A percentile compares a stretch with the other conserved stretches of the same genome.
Evolutionary conservation across 2,113 vertebrate genomes (phyloP).

Genomic region (Etheostoma spectabile): DNA sequence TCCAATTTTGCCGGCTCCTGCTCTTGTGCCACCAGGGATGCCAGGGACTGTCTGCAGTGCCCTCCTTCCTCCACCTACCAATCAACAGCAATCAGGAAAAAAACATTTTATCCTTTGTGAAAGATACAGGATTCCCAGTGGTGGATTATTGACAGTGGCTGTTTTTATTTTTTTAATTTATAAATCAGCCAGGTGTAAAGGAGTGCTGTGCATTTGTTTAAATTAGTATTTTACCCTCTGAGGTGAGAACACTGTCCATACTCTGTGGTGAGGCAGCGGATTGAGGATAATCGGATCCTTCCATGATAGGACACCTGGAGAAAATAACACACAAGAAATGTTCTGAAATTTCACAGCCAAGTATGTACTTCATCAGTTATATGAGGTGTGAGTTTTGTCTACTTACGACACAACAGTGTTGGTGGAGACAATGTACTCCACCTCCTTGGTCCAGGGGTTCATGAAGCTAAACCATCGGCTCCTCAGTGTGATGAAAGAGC

Average conservation of each 20-base stretch:
- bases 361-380: too few species aligned
- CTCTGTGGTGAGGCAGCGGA: conserved; percentile 93
- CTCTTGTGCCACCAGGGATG: conserved; percentile 96
- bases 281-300: conserved; percentile 91
- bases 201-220: neutral
- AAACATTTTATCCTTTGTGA: accelerated
- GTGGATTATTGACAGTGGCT: neutral
- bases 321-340: neutral
- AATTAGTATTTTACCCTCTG: conserved; percentile 82
- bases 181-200: neutral
- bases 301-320: conserved; percentile 83
- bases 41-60: conserved; percentile 94
- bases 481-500: conserved; percentile 96
- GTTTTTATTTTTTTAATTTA: neutral
- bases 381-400: neutral
- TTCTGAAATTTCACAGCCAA: neutral
- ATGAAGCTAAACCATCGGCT: conserved; percentile 99
- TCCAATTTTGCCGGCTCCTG: conserved; percentile 97
- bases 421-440: conserved; percentile 99
- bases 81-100: conserved; percentile 12
- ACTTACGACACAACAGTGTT: conserved; percentile 99
- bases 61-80: conserved; percentile 90
- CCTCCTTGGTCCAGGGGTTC: conserved; percentile 99
- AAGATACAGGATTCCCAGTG: neutral
- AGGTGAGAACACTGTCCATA: conserved; percentile 94